Evolutionary conservation across 2,113 vertebrate species (phyloP), one percentile per base, ranked within the genome.

Genomic region (Nerophis ophidion): DNA sequence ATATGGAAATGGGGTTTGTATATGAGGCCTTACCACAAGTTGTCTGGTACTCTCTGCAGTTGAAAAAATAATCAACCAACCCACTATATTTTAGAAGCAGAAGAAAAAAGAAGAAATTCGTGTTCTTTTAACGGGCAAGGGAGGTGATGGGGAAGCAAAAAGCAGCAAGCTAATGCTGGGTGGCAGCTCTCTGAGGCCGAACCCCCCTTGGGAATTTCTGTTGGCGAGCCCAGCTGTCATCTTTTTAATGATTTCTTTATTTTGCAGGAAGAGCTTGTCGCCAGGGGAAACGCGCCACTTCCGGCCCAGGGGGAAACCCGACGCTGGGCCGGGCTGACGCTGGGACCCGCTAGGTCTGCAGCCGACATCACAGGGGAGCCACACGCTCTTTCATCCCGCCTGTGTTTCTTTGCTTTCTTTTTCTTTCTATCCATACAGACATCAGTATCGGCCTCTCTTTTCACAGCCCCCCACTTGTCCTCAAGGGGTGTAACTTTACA

Each of bases 201-300:
- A 40, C 72, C 2, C 52, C 14, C 52, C 13, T 15, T 53, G 82
- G 83, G 72, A 63, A 79, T 81, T 70, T 8, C 63, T 62, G 70
- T 56, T 52, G 78, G 67, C 84, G 65, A 68, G 83, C 78, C 85
- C 81, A 82, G 86, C 88, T 89, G 87, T 91, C 90, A 89, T 89
- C 87, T 89, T 89, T 82, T 83, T 91, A 91, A 92, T 88, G 87
- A 89, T 91, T 92, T 89, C 88, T 91, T 91, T 91, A 92, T 92
- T 92, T 91, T 92, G 84, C 89, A 92, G 90, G 90, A 91, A 91
- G 85, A 85, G 79, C 83, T 84, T 88, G 85, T 90, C 88, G 82
- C 88, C 83, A 86, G 86, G 89, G 90, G 87, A 91, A 89, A 89
- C 79, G 79, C 63, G 47, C 79, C 72, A 86, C 89, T 92, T 91